phyloP scores from a whole-genome alignment of 2,888 invertebrate genomes.

The Tetanocera ferruginea region DNA sequence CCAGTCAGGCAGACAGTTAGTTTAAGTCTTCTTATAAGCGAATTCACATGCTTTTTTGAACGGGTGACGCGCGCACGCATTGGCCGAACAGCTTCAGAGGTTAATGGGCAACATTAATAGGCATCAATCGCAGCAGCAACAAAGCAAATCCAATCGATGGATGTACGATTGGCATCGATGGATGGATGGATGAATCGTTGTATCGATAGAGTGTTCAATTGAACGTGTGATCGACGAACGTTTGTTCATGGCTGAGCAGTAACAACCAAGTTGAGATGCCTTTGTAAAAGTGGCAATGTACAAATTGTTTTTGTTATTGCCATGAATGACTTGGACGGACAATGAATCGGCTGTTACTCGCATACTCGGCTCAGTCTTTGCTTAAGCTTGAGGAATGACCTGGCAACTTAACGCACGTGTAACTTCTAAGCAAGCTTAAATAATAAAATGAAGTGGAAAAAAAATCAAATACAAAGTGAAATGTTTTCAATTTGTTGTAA shows the following conservation, averaged over 20 bases:
- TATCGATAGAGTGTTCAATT: constrained; percentile 28
- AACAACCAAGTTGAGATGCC: neutral
- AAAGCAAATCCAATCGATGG: constrained; percentile 10
- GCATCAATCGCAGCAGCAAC: neutral
- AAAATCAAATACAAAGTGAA: neutral
- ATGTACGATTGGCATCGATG: neutral
- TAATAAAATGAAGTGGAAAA: neutral
- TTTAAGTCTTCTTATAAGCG: neutral
- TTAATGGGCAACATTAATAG: constrained; percentile 64
- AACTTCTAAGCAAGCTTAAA: neutral
- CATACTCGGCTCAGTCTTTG: neutral
- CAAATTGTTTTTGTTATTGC: neutral
- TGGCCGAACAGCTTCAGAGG: constrained; percentile 50
- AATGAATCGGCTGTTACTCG: neutral
- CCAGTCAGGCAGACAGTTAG: neutral
- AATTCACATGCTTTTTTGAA: neutral
- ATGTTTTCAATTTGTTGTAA: constrained; percentile 27
- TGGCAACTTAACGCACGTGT: constrained; percentile 20
- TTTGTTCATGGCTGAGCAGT: neutral
- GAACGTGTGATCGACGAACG: constrained; percentile 18
- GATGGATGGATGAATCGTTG: neutral
- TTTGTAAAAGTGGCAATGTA: neutral
- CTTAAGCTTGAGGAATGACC: neutral
- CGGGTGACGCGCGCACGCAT: constrained; percentile 11
- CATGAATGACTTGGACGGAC: neutral